Conservation (phyloP, 2,113 vertebrate species). For the Protobothrops mucrosquamatus region DNA sequence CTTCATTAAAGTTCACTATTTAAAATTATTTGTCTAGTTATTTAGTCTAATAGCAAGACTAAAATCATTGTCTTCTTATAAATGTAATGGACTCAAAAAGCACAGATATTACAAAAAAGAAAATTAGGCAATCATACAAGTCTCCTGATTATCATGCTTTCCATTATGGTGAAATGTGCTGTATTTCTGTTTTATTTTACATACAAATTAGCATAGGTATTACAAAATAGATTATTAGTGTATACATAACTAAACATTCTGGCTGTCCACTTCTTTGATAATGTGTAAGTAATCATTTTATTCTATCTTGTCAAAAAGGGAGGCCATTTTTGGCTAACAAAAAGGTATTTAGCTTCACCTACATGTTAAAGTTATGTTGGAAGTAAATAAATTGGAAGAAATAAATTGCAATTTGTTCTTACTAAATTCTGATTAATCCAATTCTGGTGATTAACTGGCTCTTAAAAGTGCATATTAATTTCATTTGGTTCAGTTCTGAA, state of each 20-base stretch:
- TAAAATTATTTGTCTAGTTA: background rate
- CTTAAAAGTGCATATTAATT: background rate
- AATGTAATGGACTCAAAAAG: background rate
- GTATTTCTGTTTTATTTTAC: background rate
- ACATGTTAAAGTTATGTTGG: background rate
- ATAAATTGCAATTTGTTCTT: background rate
- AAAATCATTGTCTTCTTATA: background rate
- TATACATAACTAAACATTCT: background rate
- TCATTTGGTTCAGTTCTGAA: background rate
- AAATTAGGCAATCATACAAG: background rate
- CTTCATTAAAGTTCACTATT: background rate
- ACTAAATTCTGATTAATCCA: background rate
- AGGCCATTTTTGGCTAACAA: background rate
- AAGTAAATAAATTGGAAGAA: background rate
- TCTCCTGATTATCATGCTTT: background rate
- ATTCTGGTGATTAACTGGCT: background rate
- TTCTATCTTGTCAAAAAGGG: background rate
- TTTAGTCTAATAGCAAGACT: background rate
- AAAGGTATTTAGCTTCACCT: background rate
- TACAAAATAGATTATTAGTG: background rate
- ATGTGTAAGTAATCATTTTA: background rate
- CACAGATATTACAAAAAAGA: background rate
- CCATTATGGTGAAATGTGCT: background rate
- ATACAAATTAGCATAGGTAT: background rate
- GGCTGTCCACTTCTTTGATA: background rate